Conservation (phyloP, 2,113 vertebrate genomes). For the Halichoerus grypus region DNA sequence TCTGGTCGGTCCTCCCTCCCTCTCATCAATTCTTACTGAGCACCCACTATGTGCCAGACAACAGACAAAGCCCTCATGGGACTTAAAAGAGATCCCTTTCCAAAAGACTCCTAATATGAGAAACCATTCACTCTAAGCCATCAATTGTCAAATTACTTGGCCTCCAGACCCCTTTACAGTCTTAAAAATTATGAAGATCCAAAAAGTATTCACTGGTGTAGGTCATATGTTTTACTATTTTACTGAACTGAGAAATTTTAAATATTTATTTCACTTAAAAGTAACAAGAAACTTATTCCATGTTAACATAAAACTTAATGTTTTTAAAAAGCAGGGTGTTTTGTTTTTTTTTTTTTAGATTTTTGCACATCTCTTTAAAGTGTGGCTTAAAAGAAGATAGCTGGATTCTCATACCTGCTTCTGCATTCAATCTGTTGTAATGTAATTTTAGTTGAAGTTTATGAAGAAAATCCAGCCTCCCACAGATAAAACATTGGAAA, state of each 20-base stretch:
- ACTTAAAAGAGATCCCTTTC: neutral
- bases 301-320: neutral
- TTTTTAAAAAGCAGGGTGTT: neutral
- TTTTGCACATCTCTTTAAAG: neutral
- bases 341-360: neutral
- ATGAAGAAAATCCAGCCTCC: neutral
- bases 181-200: constrained; percentile 42
- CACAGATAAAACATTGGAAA: neutral
- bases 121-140: neutral
- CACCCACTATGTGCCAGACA: neutral
- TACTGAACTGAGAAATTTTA: constrained; percentile 1
- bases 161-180: neutral
- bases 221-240: neutral
- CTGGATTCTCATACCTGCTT: neutral
- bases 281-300: neutral
- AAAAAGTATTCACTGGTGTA: neutral
- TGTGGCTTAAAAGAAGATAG: neutral
- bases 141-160: neutral
- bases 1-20: neutral
- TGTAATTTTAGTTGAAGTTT: neutral
- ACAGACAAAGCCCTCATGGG: neutral
- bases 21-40: neutral
- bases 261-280: constrained; percentile 35
- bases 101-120: neutral
- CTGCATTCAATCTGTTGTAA: neutral